These are phyloP conservation scores for Rhamnusium bicolor DNA, from an alignment of 2,888 invertebrate genomes.

Conservation along the genomic window DNA sequence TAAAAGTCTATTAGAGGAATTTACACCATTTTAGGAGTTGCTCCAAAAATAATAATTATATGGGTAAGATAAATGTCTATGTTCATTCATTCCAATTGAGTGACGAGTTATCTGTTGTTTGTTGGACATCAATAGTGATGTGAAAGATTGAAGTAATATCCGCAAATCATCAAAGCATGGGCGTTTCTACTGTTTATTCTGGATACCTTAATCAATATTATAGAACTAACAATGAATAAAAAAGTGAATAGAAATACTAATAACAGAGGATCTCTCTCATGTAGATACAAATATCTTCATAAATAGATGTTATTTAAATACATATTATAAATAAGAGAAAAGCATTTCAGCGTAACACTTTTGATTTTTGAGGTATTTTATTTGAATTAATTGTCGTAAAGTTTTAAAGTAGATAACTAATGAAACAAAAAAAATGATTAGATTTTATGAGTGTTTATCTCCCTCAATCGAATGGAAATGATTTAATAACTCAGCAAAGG, in stretches of 20 bases:
- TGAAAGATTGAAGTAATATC: neutral
- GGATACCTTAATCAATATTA: neutral
- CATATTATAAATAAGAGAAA: no score
- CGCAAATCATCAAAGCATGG: slow-evolving; percentile 3
- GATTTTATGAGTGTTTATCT: no score
- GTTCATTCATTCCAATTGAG: neutral
- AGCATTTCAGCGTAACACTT: no score
- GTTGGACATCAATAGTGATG: neutral
- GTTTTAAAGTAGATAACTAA: no score
- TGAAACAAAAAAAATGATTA: no score
- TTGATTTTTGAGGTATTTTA: no score
- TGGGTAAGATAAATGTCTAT: neutral
- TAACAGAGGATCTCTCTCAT: neutral
- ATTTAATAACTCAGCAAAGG: no score
- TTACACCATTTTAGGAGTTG: neutral
- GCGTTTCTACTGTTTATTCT: neutral
- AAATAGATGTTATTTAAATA: no score
- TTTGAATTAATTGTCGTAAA: no score
- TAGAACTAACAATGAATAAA: neutral
- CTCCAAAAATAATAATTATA: neutral
- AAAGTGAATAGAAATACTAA: no score
- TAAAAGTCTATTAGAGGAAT: slow-evolving; percentile 16
- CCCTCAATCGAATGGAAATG: no score
- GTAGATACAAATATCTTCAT: neutral
- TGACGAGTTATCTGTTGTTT: slow-evolving; percentile 12